A percentile compares a stretch with the other conserved stretches of the same genome.
phyloP scores from a whole-genome alignment of 1,140 invertebrate species.

The Pygmarrhopalites habei region DNA sequence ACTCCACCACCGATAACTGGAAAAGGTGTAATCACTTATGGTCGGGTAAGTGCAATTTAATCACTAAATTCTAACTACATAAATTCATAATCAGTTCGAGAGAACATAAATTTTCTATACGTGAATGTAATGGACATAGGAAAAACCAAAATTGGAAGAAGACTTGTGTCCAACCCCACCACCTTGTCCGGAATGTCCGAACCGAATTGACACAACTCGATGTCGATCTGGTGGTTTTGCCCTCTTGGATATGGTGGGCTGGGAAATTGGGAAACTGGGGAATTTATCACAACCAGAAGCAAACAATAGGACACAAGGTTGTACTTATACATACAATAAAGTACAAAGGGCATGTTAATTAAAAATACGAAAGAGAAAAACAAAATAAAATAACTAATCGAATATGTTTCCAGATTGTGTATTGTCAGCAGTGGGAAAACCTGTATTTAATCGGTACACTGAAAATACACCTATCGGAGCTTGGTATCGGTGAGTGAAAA shows the following conservation, averaged over 20 bases:
- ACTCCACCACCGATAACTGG: slow-evolving; percentile 43
- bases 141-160: slow-evolving; percentile 47
- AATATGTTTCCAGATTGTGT: slow-evolving; percentile 80
- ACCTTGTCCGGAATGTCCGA: slow-evolving; percentile 25
- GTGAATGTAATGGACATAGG: no score
- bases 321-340: no score
- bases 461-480: slow-evolving; percentile 62
- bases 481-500: no score
- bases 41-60: background rate
- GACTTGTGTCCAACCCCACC: slow-evolving; percentile 60
- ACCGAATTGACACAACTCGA: slow-evolving; percentile 24
- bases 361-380: no score
- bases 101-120: no score
- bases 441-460: slow-evolving; percentile 70
- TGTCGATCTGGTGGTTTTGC: slow-evolving; percentile 37
- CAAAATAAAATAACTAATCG: background rate
- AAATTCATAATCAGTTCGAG: no score
- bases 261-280: slow-evolving; percentile 51
- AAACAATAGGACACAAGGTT: slow-evolving; percentile 53
- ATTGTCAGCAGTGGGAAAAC: slow-evolving; percentile 82
- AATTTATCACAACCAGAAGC: slow-evolving; percentile 52
- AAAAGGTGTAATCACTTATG: background rate
- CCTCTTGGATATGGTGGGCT: slow-evolving; percentile 46
- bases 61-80: no score
- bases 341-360: no score